Percentiles rank a stretch among this genome's conserved stretches.
These are phyloP conservation scores for Aphelinus atriplicis DNA, from an alignment of 1,140 invertebrate species.

Conservation along the genomic window DNA sequence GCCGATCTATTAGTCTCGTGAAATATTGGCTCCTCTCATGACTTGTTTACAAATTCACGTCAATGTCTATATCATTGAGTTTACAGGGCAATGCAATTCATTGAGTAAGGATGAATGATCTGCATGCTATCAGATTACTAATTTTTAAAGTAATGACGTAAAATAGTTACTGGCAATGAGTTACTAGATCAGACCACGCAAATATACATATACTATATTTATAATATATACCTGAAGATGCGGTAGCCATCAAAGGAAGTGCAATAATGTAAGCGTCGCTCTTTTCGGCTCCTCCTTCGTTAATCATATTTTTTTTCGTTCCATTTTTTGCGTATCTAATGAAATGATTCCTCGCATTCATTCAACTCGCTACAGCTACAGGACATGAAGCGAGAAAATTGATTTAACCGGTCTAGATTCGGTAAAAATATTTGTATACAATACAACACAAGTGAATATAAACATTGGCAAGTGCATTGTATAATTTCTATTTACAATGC, in stretches of 20 bases:
- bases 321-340: not conserved
- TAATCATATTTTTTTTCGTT: conserved; percentile 16
- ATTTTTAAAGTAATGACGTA: conserved; percentile 29
- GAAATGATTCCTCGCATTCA: conserved; percentile 28
- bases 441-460: not conserved
- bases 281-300: conserved; percentile 13
- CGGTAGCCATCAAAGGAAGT: conserved; percentile 38
- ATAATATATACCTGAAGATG: conserved; percentile 33
- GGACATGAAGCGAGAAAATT: conserved; percentile 8
- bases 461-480: too few relatives aligned
- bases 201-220: conserved; percentile 13
- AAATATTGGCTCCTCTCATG: too few relatives aligned
- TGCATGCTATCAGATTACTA: conserved; percentile 37
- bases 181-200: conserved; percentile 38
- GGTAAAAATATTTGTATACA: too few relatives aligned
- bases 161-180: conserved; percentile 39
- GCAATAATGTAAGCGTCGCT: conserved; percentile 34
- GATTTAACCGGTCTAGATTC: not conserved
- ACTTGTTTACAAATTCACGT: too few relatives aligned
- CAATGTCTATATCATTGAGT: too few relatives aligned
- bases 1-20: too few relatives aligned
- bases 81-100: not conserved
- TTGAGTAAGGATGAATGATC: conserved; percentile 24
- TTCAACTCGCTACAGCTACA: conserved; percentile 3
- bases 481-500: too few relatives aligned